Base-by-base conservation (phyloP, 2,888 invertebrate species). In the Hemithea aestivaria region DNA sequence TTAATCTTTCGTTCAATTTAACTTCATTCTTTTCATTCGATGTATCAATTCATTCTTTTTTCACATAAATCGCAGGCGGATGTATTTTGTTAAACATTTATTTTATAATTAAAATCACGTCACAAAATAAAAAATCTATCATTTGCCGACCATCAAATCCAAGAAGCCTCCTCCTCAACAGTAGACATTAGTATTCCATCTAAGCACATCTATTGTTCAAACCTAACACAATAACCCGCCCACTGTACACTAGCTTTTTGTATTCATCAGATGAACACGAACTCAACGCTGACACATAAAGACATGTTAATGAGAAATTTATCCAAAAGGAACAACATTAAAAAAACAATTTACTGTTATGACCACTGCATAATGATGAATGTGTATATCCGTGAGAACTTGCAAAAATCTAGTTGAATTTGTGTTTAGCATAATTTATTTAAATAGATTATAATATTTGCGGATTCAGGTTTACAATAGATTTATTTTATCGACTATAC, bases 181-280 rank as follows among this genome's bases (percentile, higher is more conserved):
- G n/a, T n/a, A n/a, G n/a, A n/a, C 59, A 73, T 82, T 79, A 77
- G 68, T 72, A 81, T 81, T 78, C 82, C 57, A 56, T 57, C 56
- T 65, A 58, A 63, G 73, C 65, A 54, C 50, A 58, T 51, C 75
- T 62, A 78, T 78, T 78, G 76, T 79, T 78, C 62, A 64, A 68
- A 67, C 62, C 58, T 72, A 74, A 75, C 67, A 76, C 74, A 76
- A 73, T 76, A 70, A 67, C 72, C n/a, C 67, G 67, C 72, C 73
- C 61, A 69, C 16, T 66, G 67, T 71, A 72, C 61, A 69, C 68
- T 47, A 41, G 54, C 47, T 62, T 69, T 76, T 69, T 70, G 58
- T 70, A 71, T 68, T 66, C 68, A 62, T 62, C 59, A 61, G 52
- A 62, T 57, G 61, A 65, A 72, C 68, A 72, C 67, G 55, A 66